A percentile compares a stretch with the other conserved stretches of the same genome.
These are phyloP conservation scores for Thecophora atra DNA, from an alignment of 2,888 invertebrate species.

Conservation along the genomic window DNA sequence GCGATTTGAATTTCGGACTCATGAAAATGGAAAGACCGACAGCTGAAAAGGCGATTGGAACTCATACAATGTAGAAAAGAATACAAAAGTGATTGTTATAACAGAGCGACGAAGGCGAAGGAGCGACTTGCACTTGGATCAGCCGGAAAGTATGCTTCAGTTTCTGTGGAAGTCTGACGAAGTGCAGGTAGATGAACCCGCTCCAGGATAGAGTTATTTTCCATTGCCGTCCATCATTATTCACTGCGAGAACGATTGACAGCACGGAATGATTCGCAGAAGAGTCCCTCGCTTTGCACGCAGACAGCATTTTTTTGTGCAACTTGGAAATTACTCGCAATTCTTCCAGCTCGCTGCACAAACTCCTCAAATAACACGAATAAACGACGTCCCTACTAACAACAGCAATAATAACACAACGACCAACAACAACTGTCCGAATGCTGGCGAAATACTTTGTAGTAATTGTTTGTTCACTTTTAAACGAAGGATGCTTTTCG, in stretches of 20 bases:
- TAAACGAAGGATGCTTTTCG: conserved; percentile 34
- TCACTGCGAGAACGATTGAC: not conserved
- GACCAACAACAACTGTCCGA: conserved; percentile 36
- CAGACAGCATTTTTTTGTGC: conserved; percentile 23
- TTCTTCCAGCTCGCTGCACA: conserved; percentile 15
- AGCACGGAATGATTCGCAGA: not conserved
- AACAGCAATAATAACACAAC: not conserved
- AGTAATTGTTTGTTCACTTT: conserved; percentile 51
- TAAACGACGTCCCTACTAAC: not conserved
- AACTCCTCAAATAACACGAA: conserved; percentile 11
- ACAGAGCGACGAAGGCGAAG: too few species aligned
- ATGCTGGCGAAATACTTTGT: conserved; percentile 51
- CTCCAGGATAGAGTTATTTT: not conserved
- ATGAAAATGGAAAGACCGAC: not conserved
- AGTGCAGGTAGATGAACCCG: not conserved
- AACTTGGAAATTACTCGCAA: conserved; percentile 2
- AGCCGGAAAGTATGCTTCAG: not conserved
- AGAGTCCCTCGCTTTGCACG: not conserved
- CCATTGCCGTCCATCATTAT: not conserved
- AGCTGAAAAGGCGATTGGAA: too few species aligned
- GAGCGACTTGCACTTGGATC: too few species aligned
- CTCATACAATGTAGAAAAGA: too few species aligned
- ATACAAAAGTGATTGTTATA: too few species aligned
- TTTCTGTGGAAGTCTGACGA: not conserved
- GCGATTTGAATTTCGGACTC: not conserved